Evolutionary conservation across 2,113 vertebrate species (phyloP).

Genomic region (Salvator merianae): DNA sequence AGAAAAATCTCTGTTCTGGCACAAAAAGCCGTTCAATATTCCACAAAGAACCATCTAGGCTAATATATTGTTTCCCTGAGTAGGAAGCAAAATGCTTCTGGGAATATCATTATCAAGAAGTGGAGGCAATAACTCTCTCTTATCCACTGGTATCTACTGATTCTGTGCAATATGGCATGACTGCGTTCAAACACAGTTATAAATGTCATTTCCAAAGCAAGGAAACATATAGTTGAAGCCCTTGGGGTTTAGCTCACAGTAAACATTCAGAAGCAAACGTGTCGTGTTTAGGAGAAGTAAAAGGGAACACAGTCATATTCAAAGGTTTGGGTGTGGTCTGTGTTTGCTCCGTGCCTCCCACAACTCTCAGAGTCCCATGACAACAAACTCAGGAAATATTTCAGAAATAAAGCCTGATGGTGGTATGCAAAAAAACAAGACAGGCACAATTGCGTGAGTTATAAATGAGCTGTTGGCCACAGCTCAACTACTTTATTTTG

Average conservation of each 20-base stretch:
- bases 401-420: rapidly evolving
- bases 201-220: not conserved
- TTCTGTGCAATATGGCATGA: not conserved
- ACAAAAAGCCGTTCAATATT: too few relatives aligned
- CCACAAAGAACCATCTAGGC: too few relatives aligned
- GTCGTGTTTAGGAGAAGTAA: not conserved
- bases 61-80: not conserved
- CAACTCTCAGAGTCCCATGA: rapidly evolving
- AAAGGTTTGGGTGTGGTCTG: conserved; percentile 3
- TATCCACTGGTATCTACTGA: not conserved
- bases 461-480: conserved; percentile 21
- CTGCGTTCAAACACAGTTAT: not conserved
- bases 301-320: not conserved
- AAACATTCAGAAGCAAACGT: not conserved
- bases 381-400: rapidly evolving
- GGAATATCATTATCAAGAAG: not conserved
- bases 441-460: not conserved
- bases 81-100: too few relatives aligned
- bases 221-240: not conserved
- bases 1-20: too few relatives aligned
- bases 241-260: rapidly evolving
- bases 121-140: not conserved
- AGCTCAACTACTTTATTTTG: not conserved
- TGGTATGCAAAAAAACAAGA: not conserved
- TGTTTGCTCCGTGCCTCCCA: rapidly evolving